phyloP scores from a whole-genome alignment of 2,888 invertebrate genomes.

The Cryptocephalus moraei region DNA sequence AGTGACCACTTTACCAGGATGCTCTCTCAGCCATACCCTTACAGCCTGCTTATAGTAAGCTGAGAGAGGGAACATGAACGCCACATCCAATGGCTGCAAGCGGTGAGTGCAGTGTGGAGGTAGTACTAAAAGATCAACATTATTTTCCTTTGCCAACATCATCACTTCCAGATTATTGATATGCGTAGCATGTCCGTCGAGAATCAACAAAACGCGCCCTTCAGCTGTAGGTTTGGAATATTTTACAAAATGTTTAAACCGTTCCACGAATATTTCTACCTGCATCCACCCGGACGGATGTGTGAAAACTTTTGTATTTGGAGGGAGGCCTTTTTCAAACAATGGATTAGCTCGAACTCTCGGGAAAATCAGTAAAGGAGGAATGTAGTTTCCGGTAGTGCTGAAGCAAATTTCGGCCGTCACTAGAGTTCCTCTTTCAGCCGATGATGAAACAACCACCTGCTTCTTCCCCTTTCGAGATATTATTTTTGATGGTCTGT shows the following conservation, averaged over 20 bases:
- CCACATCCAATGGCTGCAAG: not conserved
- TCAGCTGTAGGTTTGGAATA: conserved; percentile 4
- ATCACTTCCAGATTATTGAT: conserved; percentile 1
- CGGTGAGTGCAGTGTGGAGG: not conserved
- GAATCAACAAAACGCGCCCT: conserved; percentile 3
- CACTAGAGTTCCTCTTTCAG: conserved; percentile 10
- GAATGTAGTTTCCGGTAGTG: conserved; percentile 18
- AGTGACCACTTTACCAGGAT: not conserved
- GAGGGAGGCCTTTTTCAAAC: conserved; percentile 14
- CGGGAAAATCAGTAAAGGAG: conserved; percentile 6
- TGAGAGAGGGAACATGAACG: not conserved
- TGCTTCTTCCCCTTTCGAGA: conserved; percentile 19
- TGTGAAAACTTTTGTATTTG: conserved; percentile 12
- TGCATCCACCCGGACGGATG: conserved; percentile 6
- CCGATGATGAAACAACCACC: conserved; percentile 16
- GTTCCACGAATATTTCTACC: conserved; percentile 4
- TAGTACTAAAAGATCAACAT: not conserved
- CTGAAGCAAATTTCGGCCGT: conserved; percentile 19
- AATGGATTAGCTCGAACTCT: conserved; percentile 11
- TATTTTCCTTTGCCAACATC: not conserved
- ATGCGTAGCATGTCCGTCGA: conserved; percentile 4
- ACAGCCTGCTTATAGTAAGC: not conserved
- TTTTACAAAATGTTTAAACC: conserved; percentile 9
- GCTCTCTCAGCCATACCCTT: not conserved
- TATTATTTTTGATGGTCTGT: conserved; percentile 15